Evolutionary conservation across 2,113 vertebrate species (phyloP), one percentile per base, ranked within the genome.

Genomic region (Spea bombifrons): DNA sequence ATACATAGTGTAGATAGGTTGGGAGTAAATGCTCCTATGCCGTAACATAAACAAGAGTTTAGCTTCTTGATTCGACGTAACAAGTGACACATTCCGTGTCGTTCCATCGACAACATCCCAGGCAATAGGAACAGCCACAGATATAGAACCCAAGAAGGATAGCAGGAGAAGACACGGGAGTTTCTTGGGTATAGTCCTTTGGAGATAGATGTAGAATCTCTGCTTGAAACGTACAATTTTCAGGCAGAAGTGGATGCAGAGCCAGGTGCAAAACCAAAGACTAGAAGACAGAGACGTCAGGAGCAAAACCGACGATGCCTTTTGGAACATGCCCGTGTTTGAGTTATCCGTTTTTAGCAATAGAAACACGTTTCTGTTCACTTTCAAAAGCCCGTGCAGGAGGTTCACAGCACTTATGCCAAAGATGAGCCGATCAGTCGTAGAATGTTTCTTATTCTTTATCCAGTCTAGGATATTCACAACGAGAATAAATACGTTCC

Each of bases 391-490:
- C 44, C 50, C 44, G 8, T 72, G 52, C 4, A 72, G 15, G 15
- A 72, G 48, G 6, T 4, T 55, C 1, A 44, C 12, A 8, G 55
- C 5, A 45, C 70, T n/a, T 15, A 72, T 3, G 2, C 70, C 70
- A 55, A 30, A 72, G 52, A 57, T 55, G 9, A 50, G n/a, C 5
- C 55, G 70, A 44, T 72, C 52, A 72, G 8, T 53, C 43, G 53
- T 4, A 13, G 43, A 30, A 12, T 53, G 70, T 57, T 12, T 72
- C 43, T 57, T 72, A 50, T 72, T 57, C 30, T 72, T 72, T 5
- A 5, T 53, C 70, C 17, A 72, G 30, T 72, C 70, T 16, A 52
- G 7, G 4, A 72, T 8, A 72, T 72, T 72, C n/a, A 72, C 70
- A 53, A 44, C 10, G 15, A 72, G n/a, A 15, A 69, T 49, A 48